These are phyloP conservation scores for Heliothis virescens DNA, from an alignment of 1,140 invertebrate species.

Conservation along the genomic window DNA sequence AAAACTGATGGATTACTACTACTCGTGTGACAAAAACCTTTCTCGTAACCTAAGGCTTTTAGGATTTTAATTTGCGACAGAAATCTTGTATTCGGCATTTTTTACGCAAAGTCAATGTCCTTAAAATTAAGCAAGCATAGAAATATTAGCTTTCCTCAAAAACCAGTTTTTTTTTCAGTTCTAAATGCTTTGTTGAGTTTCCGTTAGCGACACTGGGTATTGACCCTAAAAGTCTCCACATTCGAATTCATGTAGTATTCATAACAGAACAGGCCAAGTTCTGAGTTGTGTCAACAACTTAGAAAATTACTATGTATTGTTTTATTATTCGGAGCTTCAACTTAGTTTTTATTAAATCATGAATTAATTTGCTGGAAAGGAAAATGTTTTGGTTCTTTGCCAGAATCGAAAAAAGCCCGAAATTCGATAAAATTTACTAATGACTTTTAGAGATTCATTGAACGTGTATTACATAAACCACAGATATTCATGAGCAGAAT, in stretches of 20 bases:
- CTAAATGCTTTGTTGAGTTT: background rate
- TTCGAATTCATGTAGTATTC: constrained; percentile 22
- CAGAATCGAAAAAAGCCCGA: background rate
- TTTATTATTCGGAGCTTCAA: constrained; percentile 23
- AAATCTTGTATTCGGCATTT: too few relatives aligned
- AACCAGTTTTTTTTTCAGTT: too few relatives aligned
- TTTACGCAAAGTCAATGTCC: too few relatives aligned
- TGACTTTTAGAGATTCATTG: background rate
- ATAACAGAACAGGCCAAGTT: constrained; percentile 27
- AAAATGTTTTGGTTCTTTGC: constrained; percentile 5
- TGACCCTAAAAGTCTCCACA: constrained; percentile 20
- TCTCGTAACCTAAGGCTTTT: too few relatives aligned
- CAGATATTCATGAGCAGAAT: constrained; percentile 12
- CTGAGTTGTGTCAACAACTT: constrained; percentile 8
- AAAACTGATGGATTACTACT: too few relatives aligned
- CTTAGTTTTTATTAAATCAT: constrained; percentile 21
- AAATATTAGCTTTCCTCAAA: too few relatives aligned
- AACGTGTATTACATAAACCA: background rate
- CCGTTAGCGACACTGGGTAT: constrained; percentile 9
- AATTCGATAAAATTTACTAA: background rate
- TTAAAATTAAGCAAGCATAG: too few relatives aligned
- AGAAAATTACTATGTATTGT: background rate
- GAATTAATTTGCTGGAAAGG: constrained; percentile 3
- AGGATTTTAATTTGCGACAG: too few relatives aligned
- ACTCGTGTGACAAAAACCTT: too few relatives aligned